These are phyloP conservation scores for Neogobius melanostomus DNA, from an alignment of 2,113 vertebrate genomes.

Conservation along the genomic window DNA sequence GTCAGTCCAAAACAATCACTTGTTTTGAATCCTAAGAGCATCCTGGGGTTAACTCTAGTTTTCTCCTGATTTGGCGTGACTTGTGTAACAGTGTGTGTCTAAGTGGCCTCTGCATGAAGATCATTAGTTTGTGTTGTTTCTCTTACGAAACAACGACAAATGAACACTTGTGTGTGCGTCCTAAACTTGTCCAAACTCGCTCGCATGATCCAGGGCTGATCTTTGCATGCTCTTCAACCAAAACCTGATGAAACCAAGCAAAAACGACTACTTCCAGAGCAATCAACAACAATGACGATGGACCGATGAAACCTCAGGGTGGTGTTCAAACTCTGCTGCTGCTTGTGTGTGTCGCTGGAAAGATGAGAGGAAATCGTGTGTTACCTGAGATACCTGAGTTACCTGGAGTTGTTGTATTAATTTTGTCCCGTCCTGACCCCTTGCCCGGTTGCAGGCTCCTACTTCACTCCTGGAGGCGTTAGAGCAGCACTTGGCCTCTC, in stretches of 20 bases:
- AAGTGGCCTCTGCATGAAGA: slow-evolving; percentile 67
- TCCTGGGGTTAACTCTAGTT: slow-evolving; percentile 68
- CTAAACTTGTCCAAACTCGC: slow-evolving; percentile 51
- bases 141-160: slow-evolving; percentile 31
- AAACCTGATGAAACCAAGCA: slow-evolving; percentile 74
- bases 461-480: slow-evolving; percentile 91
- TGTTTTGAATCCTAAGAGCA: slow-evolving; percentile 33
- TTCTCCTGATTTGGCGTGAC: slow-evolving; percentile 45
- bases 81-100: slow-evolving; percentile 46
- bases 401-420: slow-evolving; percentile 38
- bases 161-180: slow-evolving; percentile 30
- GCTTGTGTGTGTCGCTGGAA: slow-evolving; percentile 45
- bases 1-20: not conserved
- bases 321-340: slow-evolving; percentile 49
- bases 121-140: slow-evolving; percentile 55
- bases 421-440: slow-evolving; percentile 32
- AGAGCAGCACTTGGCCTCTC: slow-evolving; percentile 92
- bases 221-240: slow-evolving; percentile 72
- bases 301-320: slow-evolving; percentile 34
- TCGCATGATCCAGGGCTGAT: slow-evolving; percentile 67
- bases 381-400: slow-evolving; percentile 12
- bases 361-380: slow-evolving; percentile 42
- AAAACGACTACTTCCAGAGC: slow-evolving; percentile 27
- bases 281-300: slow-evolving; percentile 29
- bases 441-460: slow-evolving; percentile 79